Percentiles rank a stretch among this genome's conserved stretches.
Evolutionary conservation across 2,888 invertebrate species (phyloP).

Genomic region (Spialia ferax): DNA sequence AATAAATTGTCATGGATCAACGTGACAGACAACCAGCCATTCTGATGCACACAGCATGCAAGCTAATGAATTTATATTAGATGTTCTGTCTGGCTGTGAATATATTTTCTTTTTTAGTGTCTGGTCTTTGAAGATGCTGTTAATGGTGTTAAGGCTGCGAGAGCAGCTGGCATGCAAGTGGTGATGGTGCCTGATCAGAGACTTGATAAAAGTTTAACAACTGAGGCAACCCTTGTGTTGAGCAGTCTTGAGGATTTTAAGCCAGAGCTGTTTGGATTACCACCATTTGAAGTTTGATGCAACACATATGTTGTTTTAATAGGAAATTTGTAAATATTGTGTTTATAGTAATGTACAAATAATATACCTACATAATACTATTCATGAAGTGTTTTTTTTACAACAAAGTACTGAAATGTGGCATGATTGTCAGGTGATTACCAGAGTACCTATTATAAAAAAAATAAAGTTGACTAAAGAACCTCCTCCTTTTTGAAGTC

Average conservation of each 20-base stretch:
- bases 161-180: conserved; percentile 94
- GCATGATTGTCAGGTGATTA: too few species aligned
- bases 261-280: conserved; percentile 95
- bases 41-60: too few species aligned
- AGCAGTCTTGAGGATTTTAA: conserved; percentile 91
- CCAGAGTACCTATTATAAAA: too few species aligned
- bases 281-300: conserved; percentile 82
- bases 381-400: too few species aligned
- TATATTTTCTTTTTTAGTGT: conserved; percentile 81
- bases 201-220: conserved; percentile 59
- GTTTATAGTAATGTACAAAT: not conserved
- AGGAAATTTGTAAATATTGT: not conserved
- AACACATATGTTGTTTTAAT: not conserved
- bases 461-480: too few species aligned
- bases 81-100: too few species aligned
- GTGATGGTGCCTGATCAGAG: conserved; percentile 93
- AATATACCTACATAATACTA: too few species aligned
- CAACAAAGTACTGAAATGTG: too few species aligned
- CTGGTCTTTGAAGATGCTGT: conserved; percentile 97
- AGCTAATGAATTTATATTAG: too few species aligned
- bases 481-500: too few species aligned
- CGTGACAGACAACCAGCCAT: too few species aligned
- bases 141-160: conserved; percentile 93
- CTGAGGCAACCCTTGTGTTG: conserved; percentile 89
- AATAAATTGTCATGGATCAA: too few species aligned